Base-by-base conservation (phyloP, 2,888 invertebrate species). In the Portevinia maculata region DNA sequence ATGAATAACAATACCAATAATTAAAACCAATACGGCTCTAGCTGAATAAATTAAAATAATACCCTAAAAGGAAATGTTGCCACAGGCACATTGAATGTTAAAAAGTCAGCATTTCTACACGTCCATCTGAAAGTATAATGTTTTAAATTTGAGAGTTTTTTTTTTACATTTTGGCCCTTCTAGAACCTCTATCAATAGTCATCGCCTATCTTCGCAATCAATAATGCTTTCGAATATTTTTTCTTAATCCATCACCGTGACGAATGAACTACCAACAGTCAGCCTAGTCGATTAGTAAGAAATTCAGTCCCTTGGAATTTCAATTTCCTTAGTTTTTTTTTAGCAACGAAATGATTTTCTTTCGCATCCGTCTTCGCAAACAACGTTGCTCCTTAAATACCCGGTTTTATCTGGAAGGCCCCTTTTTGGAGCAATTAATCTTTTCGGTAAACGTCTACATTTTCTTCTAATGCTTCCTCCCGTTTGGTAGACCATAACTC, bases 401-500 rank as follows among this genome's bases (percentile, higher is more conserved):
- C 4, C 62, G n/a, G 21, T 19, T 2, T 8, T 15, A n/a, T 17
- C 17, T 41, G 17, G 1, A 0, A 1, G 13, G 30, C 5, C 59
- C 48, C 34, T 50, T 46, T 52, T 41, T 1, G 9, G 46, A 28
- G 39, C 50, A 75, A 81, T 81, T 60, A 71, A 81, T 76, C 81
- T 81, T 75, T 46, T 60, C 37, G 34, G 48, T 59, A 74, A 74
- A 44, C 53, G 39, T 55, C 53, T 60, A 39, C 70, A 59, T 55
- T 70, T 73, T 69, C 34, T 41, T 41, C 50, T 48, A 64, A 64
- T 62, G 41, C 62, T 78, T 57, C 73, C 60, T 46, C 39, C 24
- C 55, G 46, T 32, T n/a, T 53, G n/a, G 21, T 53, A 37, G 70
- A 52, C 70, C 64, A 75, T 81, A 81, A 81, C 70, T 81, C 70